These are phyloP conservation scores for Halcyon chelicuti DNA, from an alignment of 2,797 vertebrate species.

Conservation along the genomic window DNA sequence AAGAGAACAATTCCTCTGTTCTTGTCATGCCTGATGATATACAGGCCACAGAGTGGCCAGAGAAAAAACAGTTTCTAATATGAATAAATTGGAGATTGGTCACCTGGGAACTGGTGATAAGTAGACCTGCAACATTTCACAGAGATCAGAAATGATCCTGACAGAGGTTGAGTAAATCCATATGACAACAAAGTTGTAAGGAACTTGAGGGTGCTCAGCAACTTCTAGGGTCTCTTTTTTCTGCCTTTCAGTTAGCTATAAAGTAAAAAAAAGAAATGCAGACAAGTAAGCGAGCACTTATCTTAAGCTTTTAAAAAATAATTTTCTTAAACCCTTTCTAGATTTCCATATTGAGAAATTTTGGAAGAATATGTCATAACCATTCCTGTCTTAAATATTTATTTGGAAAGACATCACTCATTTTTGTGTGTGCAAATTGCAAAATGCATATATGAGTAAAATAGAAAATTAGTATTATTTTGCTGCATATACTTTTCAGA, in stretches of 20 bases:
- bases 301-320: neutral
- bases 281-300: neutral
- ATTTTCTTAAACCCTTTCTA: neutral
- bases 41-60: neutral
- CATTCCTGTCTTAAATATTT: neutral
- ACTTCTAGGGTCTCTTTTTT: neutral
- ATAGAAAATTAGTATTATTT: neutral
- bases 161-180: neutral
- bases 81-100: neutral
- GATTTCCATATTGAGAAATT: neutral
- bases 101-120: conserved; percentile 21
- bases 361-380: neutral
- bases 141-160: neutral
- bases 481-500: neutral
- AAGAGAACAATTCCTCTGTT: conserved; percentile 24
- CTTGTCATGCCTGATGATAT: neutral
- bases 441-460: neutral
- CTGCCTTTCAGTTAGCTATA: neutral
- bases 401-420: neutral
- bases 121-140: neutral
- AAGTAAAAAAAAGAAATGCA: neutral
- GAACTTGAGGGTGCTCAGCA: neutral
- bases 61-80: neutral
- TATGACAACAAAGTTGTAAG: neutral
- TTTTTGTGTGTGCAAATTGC: neutral